These are phyloP conservation scores for Lepus townsendii DNA, from an alignment of 2,797 vertebrate species.

Conservation along the genomic window DNA sequence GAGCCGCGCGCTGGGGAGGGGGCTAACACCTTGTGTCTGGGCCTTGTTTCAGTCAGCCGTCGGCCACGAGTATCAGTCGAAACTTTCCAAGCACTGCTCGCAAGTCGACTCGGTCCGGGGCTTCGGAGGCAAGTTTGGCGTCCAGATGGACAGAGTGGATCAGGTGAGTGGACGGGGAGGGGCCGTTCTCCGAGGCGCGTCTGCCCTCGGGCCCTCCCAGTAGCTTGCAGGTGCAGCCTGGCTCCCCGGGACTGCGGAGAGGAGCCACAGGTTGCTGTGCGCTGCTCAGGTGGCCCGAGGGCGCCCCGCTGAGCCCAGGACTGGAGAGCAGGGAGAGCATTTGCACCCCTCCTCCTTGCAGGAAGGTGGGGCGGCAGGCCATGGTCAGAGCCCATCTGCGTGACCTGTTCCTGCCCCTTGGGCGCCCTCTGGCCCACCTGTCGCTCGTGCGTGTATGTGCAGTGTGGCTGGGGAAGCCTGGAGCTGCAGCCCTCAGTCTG, in stretches of 20 bases:
- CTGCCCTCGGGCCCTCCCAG: accelerated
- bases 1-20: accelerated
- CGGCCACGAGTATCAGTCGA: conserved; percentile 96
- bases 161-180: conserved; percentile 89
- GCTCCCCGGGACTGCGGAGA: not conserved
- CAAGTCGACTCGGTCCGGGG: conserved; percentile 96
- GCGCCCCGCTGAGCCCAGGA: no score
- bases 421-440: accelerated
- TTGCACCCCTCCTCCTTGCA: accelerated
- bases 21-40: accelerated
- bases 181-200: accelerated
- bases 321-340: no score
- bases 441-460: not conserved
- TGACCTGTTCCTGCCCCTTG: no score
- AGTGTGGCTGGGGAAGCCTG: accelerated
- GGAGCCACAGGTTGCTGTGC: accelerated
- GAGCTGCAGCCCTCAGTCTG: accelerated
- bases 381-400: accelerated
- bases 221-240: accelerated
- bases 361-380: accelerated
- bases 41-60: conserved; percentile 93
- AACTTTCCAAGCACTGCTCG: conserved; percentile 96
- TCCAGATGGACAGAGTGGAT: conserved; percentile 96
- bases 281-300: accelerated
- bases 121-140: conserved; percentile 97